These are phyloP conservation scores for Camponotus pennsylvanicus DNA, from an alignment of 1,140 invertebrate species.

Conservation along the genomic window DNA sequence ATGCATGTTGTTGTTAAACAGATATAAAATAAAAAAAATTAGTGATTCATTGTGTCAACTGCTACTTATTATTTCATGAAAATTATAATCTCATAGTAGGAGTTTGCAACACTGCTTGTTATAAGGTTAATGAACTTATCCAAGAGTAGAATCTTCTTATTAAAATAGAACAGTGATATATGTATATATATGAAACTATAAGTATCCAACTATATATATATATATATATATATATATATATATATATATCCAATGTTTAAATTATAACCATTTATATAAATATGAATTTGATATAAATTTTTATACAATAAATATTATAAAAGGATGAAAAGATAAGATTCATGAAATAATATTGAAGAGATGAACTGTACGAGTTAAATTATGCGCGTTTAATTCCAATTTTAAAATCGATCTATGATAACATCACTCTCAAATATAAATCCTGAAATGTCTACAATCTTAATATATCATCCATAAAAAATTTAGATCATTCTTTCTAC, in stretches of 20 bases:
- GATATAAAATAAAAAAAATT: not conserved
- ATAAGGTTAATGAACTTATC: not conserved
- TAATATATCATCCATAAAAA: not conserved
- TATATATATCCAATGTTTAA: not conserved
- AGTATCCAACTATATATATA: not conserved
- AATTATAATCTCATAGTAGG: constrained; percentile 12
- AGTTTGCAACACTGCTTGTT: not conserved
- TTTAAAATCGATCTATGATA: not conserved
- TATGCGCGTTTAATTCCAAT: not conserved
- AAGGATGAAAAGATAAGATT: not conserved
- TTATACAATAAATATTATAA: not conserved
- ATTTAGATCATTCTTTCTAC: not conserved
- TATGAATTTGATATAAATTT: not conserved
- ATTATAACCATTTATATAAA: constrained; percentile 2
- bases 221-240: too few species aligned
- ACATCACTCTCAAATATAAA: too few species aligned
- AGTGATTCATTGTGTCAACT: not conserved
- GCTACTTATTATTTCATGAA: not conserved
- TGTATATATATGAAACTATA: not conserved
- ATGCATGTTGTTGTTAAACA: not conserved
- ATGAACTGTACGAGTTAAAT: not conserved
- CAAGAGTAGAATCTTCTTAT: not conserved
- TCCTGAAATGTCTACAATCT: not conserved
- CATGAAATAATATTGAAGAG: not conserved
- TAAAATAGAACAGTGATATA: not conserved